Conservation (phyloP, 2,888 invertebrate genomes). For the Steromphala cineraria region DNA sequence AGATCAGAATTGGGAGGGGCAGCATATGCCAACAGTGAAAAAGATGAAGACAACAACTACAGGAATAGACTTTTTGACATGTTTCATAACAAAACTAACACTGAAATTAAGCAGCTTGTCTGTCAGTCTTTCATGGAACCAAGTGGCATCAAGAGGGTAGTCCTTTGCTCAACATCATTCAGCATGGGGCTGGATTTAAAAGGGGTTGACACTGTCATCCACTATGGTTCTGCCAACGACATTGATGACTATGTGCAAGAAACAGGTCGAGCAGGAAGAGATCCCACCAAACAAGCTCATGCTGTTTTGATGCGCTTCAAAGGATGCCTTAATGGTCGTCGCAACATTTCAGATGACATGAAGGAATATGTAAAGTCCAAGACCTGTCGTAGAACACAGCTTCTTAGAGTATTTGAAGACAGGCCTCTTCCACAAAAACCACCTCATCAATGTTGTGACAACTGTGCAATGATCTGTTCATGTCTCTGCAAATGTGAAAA, state of each 20-base stretch:
- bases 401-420: too few relatives aligned
- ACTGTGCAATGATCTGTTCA: too few relatives aligned
- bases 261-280: too few relatives aligned
- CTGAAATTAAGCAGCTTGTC: not conserved
- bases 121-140: not conserved
- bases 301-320: too few relatives aligned
- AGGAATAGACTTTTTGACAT: constrained; percentile 24
- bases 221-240: not conserved
- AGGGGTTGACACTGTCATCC: not conserved
- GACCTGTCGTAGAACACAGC: too few relatives aligned
- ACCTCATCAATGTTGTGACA: too few relatives aligned
- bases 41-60: constrained; percentile 18
- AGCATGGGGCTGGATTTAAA: not conserved
- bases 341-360: too few relatives aligned
- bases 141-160: constrained; percentile 4
- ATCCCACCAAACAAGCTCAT: too few relatives aligned
- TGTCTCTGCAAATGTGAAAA: too few relatives aligned
- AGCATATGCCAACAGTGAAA: constrained; percentile 6
- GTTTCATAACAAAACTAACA: constrained; percentile 20
- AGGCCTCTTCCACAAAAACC: too few relatives aligned
- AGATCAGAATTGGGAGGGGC: not conserved
- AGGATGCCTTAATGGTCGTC: too few relatives aligned
- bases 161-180: not conserved
- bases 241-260: not conserved
- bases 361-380: too few relatives aligned